These are phyloP conservation scores for Drosophila pectinifera DNA, from an alignment of 1,140 invertebrate species.

Conservation along the genomic window DNA sequence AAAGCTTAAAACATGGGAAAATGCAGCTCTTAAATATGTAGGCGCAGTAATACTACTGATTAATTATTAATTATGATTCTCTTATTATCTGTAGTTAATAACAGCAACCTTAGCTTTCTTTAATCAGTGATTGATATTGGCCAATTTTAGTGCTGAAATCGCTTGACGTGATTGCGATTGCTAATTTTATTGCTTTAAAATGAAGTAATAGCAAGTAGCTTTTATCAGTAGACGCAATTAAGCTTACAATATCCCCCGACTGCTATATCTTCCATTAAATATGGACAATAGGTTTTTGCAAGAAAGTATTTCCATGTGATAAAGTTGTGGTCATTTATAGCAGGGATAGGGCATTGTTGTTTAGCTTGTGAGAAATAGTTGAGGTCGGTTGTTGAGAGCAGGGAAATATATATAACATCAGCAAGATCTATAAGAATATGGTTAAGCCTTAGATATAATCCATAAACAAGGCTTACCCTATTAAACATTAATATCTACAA, in stretches of 20 bases:
- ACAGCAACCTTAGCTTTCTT: neutral
- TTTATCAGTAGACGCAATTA: neutral
- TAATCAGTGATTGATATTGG: neutral
- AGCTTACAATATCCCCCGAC: neutral
- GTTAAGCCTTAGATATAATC: neutral
- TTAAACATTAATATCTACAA: too few species aligned
- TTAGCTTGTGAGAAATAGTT: neutral
- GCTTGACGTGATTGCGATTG: neutral
- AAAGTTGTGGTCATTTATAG: conserved; percentile 7
- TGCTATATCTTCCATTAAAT: neutral
- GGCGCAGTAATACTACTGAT: too few species aligned
- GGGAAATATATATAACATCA: too few species aligned
- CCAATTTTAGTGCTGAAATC: neutral
- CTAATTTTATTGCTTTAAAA: neutral
- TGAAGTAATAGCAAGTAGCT: neutral
- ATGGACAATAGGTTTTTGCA: neutral
- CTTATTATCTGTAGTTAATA: too few species aligned
- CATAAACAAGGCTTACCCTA: neutral
- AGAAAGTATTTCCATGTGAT: neutral
- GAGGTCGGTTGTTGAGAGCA: neutral
- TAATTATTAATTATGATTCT: too few species aligned
- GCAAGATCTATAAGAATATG: too few species aligned
- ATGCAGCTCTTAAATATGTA: too few species aligned
- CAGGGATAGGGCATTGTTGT: neutral
- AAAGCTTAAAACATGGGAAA: too few species aligned